Evolutionary conservation across 2,797 vertebrate genomes (phyloP).

Genomic region (Lates japonicus): DNA sequence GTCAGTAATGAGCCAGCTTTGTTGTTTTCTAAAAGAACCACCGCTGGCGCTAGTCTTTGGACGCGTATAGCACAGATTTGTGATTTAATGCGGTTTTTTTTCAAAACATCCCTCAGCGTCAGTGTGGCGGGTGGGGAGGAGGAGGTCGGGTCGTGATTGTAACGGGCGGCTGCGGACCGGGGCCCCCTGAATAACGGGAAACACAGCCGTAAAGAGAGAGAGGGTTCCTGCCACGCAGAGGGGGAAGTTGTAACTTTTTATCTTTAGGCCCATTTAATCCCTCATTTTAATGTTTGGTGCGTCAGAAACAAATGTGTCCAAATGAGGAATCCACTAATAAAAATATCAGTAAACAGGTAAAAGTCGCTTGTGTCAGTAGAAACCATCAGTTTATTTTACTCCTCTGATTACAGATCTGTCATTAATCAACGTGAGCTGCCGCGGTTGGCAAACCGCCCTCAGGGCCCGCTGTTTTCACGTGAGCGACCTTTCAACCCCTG

Average conservation of each 20-base stretch:
- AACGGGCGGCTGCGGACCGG: constrained; percentile 56
- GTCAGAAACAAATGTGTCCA: neutral
- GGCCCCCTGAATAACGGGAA: constrained; percentile 78
- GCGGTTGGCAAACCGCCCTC: constrained; percentile 23
- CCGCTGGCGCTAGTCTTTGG: neutral
- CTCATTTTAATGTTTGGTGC: neutral
- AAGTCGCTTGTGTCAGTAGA: rapidly evolving
- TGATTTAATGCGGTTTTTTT: neutral
- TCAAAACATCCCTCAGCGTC: rapidly evolving
- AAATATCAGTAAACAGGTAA: neutral
- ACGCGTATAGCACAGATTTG: constrained; percentile 38
- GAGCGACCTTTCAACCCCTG: constrained; percentile 84
- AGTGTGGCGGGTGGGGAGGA: constrained; percentile 12
- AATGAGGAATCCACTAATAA: neutral
- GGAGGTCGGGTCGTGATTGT: constrained; percentile 48
- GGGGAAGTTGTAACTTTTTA: neutral
- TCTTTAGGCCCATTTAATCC: rapidly evolving
- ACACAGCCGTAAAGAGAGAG: neutral
- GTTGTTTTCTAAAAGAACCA: neutral
- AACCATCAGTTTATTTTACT: neutral
- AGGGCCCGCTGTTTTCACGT: constrained; percentile 57
- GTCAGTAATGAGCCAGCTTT: constrained; percentile 39
- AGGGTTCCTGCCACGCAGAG: neutral
- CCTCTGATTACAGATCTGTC: neutral
- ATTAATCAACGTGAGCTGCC: neutral